Base-by-base conservation (phyloP, 2,888 invertebrate genomes). In the Carterocephalus palaemon region DNA sequence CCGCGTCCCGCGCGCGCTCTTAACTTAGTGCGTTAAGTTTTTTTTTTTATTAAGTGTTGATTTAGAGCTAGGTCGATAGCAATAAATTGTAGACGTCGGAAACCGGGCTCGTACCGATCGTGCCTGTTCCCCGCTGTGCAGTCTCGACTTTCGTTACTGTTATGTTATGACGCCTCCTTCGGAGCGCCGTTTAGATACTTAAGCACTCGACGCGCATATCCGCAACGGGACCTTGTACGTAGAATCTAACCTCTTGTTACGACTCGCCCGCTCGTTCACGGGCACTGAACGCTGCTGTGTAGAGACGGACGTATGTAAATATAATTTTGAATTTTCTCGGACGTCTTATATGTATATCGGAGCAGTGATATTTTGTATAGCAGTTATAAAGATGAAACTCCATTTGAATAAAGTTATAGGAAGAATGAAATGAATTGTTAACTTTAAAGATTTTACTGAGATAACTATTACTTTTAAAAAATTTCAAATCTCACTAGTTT, bases 361-460 rank as follows among this genome's bases (percentile, higher is more conserved):
- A 75, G 74, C 79, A 71, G 79, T 81, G 80, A 79, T 82, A 83
- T 82, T 81, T 83, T 83, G 69, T 80, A 76, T 79, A 79, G 72
- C 70, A 73, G 73, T 71, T 71, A 65, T 73, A 62, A 57, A 57
- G 59, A 54, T 52, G 54, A 64, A 60, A 64, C 42, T 47, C 46
- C 47, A 32, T 49, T 51, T 17, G 32, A 42, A 49, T 56, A 43
- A 57, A 54, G 48, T 54, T 53, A 37, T 54, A 56, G 46, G 12
- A 26, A 9, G 26, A 4, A 6, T 16, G 12, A 48, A 28, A 37
- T 22, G 40, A 46, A 48, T 53, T 49, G 39, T 40, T 45, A 45
- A 45, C 48, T 53, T 52, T 45, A 48, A 56, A 49, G 36, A 47
- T 49, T 49, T 53, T 46, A 52, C 49, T 52, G 32, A 48, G 24